Evolutionary conservation across 2,797 vertebrate species (phyloP).

Genomic region (Pygocentrus nattereri): DNA sequence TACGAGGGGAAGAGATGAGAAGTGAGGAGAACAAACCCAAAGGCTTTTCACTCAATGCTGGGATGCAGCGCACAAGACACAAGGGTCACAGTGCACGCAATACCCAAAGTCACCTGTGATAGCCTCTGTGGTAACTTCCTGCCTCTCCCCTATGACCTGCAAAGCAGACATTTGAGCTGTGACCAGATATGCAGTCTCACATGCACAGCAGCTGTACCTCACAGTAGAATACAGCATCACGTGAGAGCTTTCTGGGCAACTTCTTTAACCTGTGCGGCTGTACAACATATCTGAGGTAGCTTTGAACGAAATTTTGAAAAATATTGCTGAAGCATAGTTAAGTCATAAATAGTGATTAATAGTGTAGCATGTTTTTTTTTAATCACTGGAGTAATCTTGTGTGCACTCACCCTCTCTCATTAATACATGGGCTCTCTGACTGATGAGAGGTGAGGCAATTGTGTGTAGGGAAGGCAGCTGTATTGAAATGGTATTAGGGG

Average conservation of each 20-base stretch:
- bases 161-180: conserved; percentile 71
- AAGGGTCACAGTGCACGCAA: conserved; percentile 60
- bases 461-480: neutral
- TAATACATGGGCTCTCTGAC: too few relatives aligned
- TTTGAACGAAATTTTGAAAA: too few relatives aligned
- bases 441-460: too few relatives aligned
- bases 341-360: too few relatives aligned
- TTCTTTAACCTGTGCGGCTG: too few relatives aligned
- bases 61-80: conserved; percentile 53
- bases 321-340: too few relatives aligned
- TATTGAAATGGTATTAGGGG: neutral
- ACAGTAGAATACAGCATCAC: neutral
- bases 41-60: conserved; percentile 62
- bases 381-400: too few relatives aligned
- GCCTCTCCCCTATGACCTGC: conserved; percentile 77
- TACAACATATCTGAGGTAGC: too few relatives aligned
- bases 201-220: neutral
- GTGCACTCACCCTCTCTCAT: too few relatives aligned
- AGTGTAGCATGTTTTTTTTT: too few relatives aligned
- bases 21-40: conserved; percentile 41
- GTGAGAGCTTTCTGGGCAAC: neutral
- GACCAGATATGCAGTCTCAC: conserved; percentile 30
- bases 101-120: conserved; percentile 79
- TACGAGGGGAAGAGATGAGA: conserved; percentile 28
- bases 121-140: conserved; percentile 73